phyloP scores from a whole-genome alignment of 2,113 vertebrate species.

The Anthoscopus minutus region DNA sequence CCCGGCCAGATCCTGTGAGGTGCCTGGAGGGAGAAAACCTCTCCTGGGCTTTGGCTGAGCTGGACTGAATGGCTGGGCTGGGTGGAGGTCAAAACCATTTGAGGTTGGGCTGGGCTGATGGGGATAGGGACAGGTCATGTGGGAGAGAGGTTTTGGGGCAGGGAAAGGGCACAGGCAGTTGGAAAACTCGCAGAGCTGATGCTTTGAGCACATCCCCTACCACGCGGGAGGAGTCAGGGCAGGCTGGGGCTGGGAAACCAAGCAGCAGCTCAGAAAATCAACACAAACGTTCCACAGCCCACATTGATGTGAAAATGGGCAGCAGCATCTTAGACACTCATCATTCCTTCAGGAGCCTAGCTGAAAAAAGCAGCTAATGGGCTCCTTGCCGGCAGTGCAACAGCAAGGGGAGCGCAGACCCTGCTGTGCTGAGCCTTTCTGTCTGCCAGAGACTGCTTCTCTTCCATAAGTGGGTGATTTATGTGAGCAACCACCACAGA shows the following conservation, averaged over 20 bases:
- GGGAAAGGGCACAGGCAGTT: neutral
- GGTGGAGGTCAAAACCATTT: accelerated
- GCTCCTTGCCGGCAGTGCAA: neutral
- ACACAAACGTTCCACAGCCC: neutral
- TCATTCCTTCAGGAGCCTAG: neutral
- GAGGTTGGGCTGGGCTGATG: neutral
- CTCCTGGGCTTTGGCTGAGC: neutral
- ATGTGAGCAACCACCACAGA: neutral
- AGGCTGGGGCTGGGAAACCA: neutral
- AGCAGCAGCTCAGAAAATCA: neutral
- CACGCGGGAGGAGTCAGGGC: neutral
- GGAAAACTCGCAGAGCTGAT: accelerated
- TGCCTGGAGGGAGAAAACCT: neutral
- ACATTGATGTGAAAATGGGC: neutral
- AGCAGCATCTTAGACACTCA: neutral
- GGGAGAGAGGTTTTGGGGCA: neutral
- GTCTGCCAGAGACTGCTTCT: neutral
- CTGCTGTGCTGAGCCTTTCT: neutral
- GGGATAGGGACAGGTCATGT: accelerated
- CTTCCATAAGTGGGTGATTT: neutral
- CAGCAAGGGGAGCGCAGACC: neutral
- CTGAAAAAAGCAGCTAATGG: neutral
- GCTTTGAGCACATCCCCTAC: neutral
- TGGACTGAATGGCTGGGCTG: neutral
- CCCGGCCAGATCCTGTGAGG: accelerated